Evolutionary conservation across 2,113 vertebrate species (phyloP).

Genomic region (Micronycteris hirsuta): DNA sequence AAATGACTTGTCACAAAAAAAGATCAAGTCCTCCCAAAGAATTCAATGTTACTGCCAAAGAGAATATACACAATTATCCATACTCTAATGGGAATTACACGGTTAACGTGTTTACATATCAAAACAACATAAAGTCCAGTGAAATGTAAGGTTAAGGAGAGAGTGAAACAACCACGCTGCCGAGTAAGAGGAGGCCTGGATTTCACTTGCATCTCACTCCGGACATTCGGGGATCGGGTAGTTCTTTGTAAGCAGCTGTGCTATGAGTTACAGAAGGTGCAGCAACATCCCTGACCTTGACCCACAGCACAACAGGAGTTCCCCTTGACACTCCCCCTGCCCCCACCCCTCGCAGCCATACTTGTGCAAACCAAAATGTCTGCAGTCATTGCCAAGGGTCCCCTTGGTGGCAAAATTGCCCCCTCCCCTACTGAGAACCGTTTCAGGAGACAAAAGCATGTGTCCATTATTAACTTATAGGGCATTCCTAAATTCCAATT

Average conservation of each 20-base stretch:
- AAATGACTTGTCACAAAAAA: neutral
- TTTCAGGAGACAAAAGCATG: neutral
- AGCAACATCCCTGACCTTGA: neutral
- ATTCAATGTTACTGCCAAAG: neutral
- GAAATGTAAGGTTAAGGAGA: constrained; percentile 10
- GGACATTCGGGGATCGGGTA: neutral
- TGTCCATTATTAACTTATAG: neutral
- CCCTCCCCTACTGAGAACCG: neutral
- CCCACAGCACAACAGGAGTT: neutral
- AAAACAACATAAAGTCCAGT: constrained; percentile 48
- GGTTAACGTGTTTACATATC: constrained; percentile 28
- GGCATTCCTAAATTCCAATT: neutral
- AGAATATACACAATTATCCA: constrained; percentile 51
- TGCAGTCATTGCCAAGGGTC: neutral
- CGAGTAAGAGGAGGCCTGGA: neutral
- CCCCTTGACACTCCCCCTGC: too few species aligned
- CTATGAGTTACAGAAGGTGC: neutral
- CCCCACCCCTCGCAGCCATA: too few species aligned
- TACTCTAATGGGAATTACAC: neutral
- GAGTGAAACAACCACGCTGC: neutral
- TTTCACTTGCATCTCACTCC: neutral
- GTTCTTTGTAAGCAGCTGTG: neutral
- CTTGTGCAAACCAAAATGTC: neutral
- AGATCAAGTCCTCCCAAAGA: neutral
- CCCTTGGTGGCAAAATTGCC: neutral